These are phyloP conservation scores for Aspidapion aeneum DNA, from an alignment of 2,888 invertebrate species.

Conservation along the genomic window DNA sequence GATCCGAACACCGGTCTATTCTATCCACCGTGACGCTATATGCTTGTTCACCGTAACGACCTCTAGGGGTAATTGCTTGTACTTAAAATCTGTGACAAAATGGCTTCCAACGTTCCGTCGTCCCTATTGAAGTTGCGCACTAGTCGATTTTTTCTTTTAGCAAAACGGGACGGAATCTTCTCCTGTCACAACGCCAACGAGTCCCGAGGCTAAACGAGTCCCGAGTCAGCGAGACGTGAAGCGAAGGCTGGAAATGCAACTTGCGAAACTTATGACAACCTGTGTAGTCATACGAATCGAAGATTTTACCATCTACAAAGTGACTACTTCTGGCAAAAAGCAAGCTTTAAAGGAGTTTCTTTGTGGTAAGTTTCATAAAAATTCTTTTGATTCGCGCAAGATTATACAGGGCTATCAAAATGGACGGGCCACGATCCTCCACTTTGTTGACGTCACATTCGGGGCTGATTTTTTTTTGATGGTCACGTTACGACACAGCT, in stretches of 20 bases:
- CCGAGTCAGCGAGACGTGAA: slow-evolving; percentile 53
- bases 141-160: not conserved
- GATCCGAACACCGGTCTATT: no score
- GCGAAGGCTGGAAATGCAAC: slow-evolving; percentile 65
- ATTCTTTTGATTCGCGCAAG: not conserved
- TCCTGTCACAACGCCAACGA: slow-evolving; percentile 12
- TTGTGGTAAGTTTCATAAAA: slow-evolving; percentile 58
- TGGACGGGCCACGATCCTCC: no score
- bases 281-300: slow-evolving; percentile 87
- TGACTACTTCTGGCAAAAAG: slow-evolving; percentile 72
- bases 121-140: no score
- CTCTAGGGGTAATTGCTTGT: no score
- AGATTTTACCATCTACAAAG: slow-evolving; percentile 86
- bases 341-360: slow-evolving; percentile 77
- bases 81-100: no score
- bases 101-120: no score
- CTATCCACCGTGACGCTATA: no score
- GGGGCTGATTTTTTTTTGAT: no score
- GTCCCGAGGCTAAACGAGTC: slow-evolving; percentile 27
- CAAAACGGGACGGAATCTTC: slow-evolving; percentile 3
- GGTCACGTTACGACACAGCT: no score
- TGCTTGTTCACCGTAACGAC: no score
- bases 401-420: no score
- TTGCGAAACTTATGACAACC: slow-evolving; percentile 87
- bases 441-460: no score